phyloP scores from a whole-genome alignment of 1,140 invertebrate genomes.

The Drosophila kanapiae region DNA sequence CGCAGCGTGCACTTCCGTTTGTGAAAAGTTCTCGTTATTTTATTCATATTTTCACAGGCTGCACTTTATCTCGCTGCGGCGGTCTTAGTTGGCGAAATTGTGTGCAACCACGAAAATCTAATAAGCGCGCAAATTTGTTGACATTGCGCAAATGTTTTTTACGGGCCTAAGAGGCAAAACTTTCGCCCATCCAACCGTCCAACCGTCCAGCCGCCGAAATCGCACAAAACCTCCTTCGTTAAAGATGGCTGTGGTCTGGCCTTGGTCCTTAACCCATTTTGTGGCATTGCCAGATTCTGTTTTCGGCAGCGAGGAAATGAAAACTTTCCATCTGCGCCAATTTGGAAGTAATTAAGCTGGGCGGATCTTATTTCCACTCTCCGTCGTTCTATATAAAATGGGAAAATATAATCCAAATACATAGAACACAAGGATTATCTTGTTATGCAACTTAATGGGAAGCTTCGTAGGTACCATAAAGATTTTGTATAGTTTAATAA shows the following conservation, averaged over 20 bases:
- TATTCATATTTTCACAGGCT: constrained; percentile 79
- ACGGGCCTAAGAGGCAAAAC: constrained; percentile 60
- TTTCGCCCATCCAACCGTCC: constrained; percentile 18
- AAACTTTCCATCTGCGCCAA: constrained; percentile 24
- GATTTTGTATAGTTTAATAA: too few relatives aligned
- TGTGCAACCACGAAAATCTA: constrained; percentile 84
- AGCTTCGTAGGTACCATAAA: not conserved
- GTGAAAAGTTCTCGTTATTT: constrained; percentile 72
- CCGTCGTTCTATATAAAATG: not conserved
- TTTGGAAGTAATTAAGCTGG: constrained; percentile 31
- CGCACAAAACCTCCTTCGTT: constrained; percentile 24
- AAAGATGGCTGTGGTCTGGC: constrained; percentile 41
- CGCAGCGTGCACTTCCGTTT: constrained; percentile 72
- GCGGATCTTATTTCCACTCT: not conserved
- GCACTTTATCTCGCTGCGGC: constrained; percentile 79
- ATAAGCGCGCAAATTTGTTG: constrained; percentile 84
- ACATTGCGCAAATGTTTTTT: constrained; percentile 84
- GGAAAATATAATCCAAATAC: not conserved
- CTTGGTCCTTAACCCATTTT: constrained; percentile 53
- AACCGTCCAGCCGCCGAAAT: not conserved
- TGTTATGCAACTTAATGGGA: not conserved
- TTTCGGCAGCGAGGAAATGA: constrained; percentile 20
- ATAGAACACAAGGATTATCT: not conserved
- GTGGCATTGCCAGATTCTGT: constrained; percentile 25
- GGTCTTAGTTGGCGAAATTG: constrained; percentile 83